These are phyloP conservation scores for Zonitis immaculata DNA, from an alignment of 2,888 invertebrate genomes.

Conservation along the genomic window DNA sequence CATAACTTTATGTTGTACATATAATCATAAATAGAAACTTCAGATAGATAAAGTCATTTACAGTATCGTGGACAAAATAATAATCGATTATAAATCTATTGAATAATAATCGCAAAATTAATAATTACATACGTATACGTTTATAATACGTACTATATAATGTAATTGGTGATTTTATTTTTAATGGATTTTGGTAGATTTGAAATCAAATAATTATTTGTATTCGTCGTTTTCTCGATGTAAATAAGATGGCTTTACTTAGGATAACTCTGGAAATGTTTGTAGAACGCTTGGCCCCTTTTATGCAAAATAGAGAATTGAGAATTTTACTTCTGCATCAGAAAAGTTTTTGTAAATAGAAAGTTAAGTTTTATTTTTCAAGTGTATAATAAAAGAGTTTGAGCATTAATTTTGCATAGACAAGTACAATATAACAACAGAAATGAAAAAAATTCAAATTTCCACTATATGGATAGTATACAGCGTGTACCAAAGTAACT, in stretches of 20 bases:
- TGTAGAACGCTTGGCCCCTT: neutral
- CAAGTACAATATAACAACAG: neutral
- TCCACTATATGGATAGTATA: no score
- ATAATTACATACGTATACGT: no score
- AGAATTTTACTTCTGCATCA: neutral
- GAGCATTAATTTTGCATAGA: neutral
- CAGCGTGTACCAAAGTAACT: no score
- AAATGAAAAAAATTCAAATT: neutral
- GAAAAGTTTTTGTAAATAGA: neutral
- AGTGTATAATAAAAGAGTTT: neutral
- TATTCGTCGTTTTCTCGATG: neutral
- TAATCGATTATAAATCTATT: neutral
- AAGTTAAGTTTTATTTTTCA: slow-evolving; percentile 1
- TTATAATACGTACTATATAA: no score
- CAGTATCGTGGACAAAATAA: neutral
- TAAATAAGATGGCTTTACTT: neutral
- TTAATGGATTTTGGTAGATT: neutral
- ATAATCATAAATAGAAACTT: neutral
- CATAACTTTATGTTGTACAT: neutral
- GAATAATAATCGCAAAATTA: neutral
- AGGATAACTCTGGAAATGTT: neutral
- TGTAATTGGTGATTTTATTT: no score
- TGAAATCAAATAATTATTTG: neutral
- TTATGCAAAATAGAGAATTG: neutral
- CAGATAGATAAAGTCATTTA: neutral